Conservation (phyloP, 2,888 invertebrate genomes). For the Anarsia innoxiella region DNA sequence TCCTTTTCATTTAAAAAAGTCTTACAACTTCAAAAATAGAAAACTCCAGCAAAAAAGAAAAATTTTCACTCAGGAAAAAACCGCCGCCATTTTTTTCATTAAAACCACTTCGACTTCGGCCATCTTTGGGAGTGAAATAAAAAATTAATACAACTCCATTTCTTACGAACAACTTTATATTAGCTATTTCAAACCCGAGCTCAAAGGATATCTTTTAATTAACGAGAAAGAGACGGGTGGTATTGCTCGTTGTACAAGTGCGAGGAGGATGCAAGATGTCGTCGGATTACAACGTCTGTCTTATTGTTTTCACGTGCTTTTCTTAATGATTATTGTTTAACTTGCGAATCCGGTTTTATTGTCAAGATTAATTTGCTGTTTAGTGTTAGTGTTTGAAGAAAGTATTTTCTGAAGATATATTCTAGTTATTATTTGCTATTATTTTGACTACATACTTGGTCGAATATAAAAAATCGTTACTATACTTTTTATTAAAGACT, state of each 20-base stretch:
- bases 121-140: not conserved
- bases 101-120: not conserved
- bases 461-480: too few species aligned
- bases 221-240: not conserved
- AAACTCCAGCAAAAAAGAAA: too few species aligned
- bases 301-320: slow-evolving; percentile 7
- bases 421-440: too few species aligned
- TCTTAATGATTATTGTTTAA: slow-evolving; percentile 4
- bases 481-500: too few species aligned
- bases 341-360: slow-evolving; percentile 4
- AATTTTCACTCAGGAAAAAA: too few species aligned
- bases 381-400: too few species aligned
- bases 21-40: too few species aligned
- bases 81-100: too few species aligned
- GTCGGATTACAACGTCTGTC: slow-evolving; percentile 2
- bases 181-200: slow-evolving; percentile 4
- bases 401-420: too few species aligned
- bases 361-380: slow-evolving; percentile 1
- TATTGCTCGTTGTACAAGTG: not conserved
- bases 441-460: too few species aligned
- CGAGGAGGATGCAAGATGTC: not conserved
- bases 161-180: slow-evolving; percentile 5
- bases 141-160: slow-evolving; percentile 8
- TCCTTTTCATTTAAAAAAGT: too few species aligned
- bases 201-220: slow-evolving; percentile 6